Evolutionary conservation across 2,888 invertebrate genomes (phyloP).

Genomic region (Apamea anceps): DNA sequence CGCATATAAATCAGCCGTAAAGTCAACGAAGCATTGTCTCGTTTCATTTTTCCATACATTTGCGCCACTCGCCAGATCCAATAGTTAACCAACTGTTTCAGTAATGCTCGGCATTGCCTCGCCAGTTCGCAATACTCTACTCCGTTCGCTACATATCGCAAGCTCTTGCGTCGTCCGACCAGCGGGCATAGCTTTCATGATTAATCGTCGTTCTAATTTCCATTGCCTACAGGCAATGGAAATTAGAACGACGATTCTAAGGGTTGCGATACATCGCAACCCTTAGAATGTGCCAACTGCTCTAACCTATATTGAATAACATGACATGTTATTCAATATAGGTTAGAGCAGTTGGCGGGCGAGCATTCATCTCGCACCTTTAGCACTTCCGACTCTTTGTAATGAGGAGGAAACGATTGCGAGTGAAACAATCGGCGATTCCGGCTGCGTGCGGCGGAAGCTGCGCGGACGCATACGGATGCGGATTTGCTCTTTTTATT

Average conservation of each 20-base stretch:
- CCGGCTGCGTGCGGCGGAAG: slow-evolving; percentile 86
- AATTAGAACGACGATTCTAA: too few relatives aligned
- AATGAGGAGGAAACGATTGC: slow-evolving; percentile 87
- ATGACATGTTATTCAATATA: too few relatives aligned
- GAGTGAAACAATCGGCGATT: slow-evolving; percentile 86
- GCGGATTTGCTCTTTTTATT: slow-evolving; percentile 87
- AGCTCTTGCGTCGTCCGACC: slow-evolving; percentile 85
- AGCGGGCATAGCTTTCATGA: slow-evolving; percentile 81
- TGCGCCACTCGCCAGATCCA: slow-evolving; percentile 82
- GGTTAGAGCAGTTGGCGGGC: too few relatives aligned
- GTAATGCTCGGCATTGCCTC: slow-evolving; percentile 81
- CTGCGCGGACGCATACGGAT: slow-evolving; percentile 84
- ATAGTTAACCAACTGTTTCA: slow-evolving; percentile 85
- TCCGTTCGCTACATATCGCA: slow-evolving; percentile 86
- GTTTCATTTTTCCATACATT: slow-evolving; percentile 82
- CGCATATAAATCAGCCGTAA: slow-evolving; percentile 79
- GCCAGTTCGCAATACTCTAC: slow-evolving; percentile 83
- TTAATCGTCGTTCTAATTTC: slow-evolving; percentile 80
- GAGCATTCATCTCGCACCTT: slow-evolving; percentile 77
- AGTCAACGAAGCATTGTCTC: slow-evolving; percentile 72
- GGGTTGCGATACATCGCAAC: too few relatives aligned
- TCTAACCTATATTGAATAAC: slow-evolving; percentile 52
- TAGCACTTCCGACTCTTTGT: slow-evolving; percentile 84
- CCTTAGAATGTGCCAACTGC: slow-evolving; percentile 66
- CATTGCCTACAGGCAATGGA: too few relatives aligned